A percentile compares a stretch with the other conserved stretches of the same genome.
Conservation (phyloP, 2,113 vertebrate genomes). For the Amphiprion percula region DNA sequence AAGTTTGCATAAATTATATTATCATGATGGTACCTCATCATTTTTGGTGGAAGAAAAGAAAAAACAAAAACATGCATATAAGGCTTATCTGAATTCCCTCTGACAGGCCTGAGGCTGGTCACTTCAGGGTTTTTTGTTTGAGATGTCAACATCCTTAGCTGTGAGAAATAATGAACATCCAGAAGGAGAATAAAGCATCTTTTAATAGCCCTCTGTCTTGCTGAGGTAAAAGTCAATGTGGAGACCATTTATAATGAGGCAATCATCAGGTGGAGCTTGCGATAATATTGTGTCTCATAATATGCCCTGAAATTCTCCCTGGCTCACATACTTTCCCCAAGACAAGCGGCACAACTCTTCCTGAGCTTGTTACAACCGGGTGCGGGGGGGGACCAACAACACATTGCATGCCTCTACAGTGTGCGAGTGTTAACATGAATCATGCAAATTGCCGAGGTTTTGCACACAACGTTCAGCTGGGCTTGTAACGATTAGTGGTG, state of each 20-base stretch:
- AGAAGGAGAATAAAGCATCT: slow-evolving; percentile 69
- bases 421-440: slow-evolving; percentile 40
- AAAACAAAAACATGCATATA: slow-evolving; percentile 23
- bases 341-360: slow-evolving; percentile 41
- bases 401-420: slow-evolving; percentile 12
- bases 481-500: slow-evolving; percentile 57
- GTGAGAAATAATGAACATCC: slow-evolving; percentile 77
- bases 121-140: slow-evolving; percentile 66
- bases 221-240: slow-evolving; percentile 65
- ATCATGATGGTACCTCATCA: slow-evolving; percentile 11
- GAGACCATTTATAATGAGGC: slow-evolving; percentile 75
- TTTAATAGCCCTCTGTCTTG: slow-evolving; percentile 74
- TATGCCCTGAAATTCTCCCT: slow-evolving; percentile 52
- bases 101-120: slow-evolving; percentile 58
- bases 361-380: slow-evolving; percentile 28
- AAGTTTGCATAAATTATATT: slow-evolving; percentile 15
- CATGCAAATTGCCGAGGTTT: slow-evolving; percentile 42
- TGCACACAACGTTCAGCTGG: slow-evolving; percentile 21
- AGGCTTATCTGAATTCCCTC: slow-evolving; percentile 52
- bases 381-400: slow-evolving; percentile 13
- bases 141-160: slow-evolving; percentile 60
- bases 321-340: slow-evolving; percentile 17
- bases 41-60: slow-evolving; percentile 26
- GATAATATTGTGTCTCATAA: slow-evolving; percentile 70
- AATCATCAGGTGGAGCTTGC: slow-evolving; percentile 70